These are phyloP conservation scores for Nansenia antarctica DNA, from an alignment of 2,113 vertebrate genomes.

Conservation along the genomic window DNA sequence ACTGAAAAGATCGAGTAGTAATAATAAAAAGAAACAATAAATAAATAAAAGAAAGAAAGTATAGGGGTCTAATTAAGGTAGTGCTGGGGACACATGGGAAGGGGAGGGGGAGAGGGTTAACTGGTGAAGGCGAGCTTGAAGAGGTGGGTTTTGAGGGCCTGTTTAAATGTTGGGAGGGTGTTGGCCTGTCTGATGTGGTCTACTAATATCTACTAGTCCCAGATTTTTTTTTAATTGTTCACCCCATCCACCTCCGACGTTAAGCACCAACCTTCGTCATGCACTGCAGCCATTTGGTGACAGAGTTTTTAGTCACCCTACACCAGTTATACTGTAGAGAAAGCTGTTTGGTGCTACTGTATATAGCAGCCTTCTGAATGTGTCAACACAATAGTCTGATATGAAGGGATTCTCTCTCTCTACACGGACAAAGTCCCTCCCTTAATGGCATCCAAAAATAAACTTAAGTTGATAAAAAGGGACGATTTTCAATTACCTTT, in stretches of 20 bases:
- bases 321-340: neutral
- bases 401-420: neutral
- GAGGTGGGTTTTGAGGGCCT: no score
- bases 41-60: no score
- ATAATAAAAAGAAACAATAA: no score
- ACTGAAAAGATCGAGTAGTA: no score
- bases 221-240: neutral
- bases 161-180: no score
- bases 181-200: no score
- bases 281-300: neutral
- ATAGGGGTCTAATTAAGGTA: no score
- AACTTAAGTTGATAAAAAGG: neutral
- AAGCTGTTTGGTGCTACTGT: neutral
- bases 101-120: no score
- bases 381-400: constrained; percentile 10
- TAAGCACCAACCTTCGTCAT: neutral
- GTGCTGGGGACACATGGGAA: no score
- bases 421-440: neutral
- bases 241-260: neutral
- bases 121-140: no score
- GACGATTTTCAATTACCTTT: neutral
- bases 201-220: no score
- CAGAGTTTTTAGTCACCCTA: no score
- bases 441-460: neutral
- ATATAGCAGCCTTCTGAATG: neutral